Evolutionary conservation across 1,140 invertebrate species (phyloP).

Genomic region (Marisa cornuarietis): DNA sequence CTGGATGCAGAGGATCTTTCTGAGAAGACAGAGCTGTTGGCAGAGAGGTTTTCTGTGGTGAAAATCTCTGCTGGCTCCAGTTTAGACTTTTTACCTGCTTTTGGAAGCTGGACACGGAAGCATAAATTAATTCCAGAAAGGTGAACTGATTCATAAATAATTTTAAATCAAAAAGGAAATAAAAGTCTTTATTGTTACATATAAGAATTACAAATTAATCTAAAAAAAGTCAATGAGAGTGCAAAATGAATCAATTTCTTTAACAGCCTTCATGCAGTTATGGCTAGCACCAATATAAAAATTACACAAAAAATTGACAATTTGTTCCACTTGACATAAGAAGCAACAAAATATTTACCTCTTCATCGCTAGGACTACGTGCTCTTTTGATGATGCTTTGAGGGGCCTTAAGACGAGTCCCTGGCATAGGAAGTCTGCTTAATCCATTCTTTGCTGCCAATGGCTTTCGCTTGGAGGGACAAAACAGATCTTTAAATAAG

Average conservation of each 20-base stretch:
- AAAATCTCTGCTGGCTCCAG: no score
- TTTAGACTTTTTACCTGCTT: no score
- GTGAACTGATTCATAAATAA: no score
- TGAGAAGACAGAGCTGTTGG: no score
- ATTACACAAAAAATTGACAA: not conserved
- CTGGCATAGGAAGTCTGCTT: conserved; percentile 31
- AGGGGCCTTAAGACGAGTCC: conserved; percentile 30
- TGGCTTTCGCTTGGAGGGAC: conserved; percentile 31
- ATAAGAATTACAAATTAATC: conserved; percentile 2
- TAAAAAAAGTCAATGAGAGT: not conserved
- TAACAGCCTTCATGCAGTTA: not conserved
- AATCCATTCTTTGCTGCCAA: conserved; percentile 23
- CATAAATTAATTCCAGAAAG: no score
- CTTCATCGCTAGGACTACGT: conserved; percentile 27
- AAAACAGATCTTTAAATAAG: not conserved
- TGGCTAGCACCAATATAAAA: not conserved
- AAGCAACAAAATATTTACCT: not conserved
- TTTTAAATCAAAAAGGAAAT: no score
- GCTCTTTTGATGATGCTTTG: conserved; percentile 21
- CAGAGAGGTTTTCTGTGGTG: no score
- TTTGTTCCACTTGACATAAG: no score
- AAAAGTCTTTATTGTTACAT: not conserved
- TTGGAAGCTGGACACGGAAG: not conserved
- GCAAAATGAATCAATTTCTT: not conserved
- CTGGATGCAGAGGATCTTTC: no score